These are phyloP conservation scores for Hypolimnas misippus DNA, from an alignment of 2,888 invertebrate species.

Conservation along the genomic window DNA sequence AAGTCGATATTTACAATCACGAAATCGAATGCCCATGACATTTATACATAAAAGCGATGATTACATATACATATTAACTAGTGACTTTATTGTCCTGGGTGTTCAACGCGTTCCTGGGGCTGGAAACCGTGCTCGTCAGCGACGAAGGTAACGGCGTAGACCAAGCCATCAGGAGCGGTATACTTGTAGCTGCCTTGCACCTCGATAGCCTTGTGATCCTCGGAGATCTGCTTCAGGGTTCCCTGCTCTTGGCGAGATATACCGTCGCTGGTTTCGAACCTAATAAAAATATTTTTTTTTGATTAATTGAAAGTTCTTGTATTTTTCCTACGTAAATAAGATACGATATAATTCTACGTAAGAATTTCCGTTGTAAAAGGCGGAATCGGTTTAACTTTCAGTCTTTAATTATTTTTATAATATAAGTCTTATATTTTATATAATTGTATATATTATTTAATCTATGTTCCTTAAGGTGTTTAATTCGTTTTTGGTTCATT, in stretches of 20 bases:
- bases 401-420: too few species aligned
- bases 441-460: too few species aligned
- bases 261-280: slow-evolving; percentile 82
- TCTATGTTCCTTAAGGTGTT: too few species aligned
- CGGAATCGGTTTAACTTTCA: too few species aligned
- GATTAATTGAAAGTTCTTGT: too few species aligned
- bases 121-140: slow-evolving; percentile 86
- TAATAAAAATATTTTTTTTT: slow-evolving; percentile 40
- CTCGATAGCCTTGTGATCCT: slow-evolving; percentile 76
- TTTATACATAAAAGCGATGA: not conserved
- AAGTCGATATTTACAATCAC: not conserved
- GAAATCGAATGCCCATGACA: not conserved
- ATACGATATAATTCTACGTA: too few species aligned
- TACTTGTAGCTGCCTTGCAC: slow-evolving; percentile 82
- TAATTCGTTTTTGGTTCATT: too few species aligned
- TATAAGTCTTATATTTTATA: too few species aligned
- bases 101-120: slow-evolving; percentile 71
- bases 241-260: slow-evolving; percentile 80
- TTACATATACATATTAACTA: slow-evolving; percentile 7
- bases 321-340: too few species aligned
- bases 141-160: slow-evolving; percentile 80
- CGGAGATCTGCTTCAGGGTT: slow-evolving; percentile 77
- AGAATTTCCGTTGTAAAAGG: too few species aligned
- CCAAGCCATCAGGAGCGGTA: slow-evolving; percentile 79
- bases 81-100: slow-evolving; percentile 50